Evolutionary conservation across 2,888 invertebrate species (phyloP).

Genomic region (Drosophila anceps): DNA sequence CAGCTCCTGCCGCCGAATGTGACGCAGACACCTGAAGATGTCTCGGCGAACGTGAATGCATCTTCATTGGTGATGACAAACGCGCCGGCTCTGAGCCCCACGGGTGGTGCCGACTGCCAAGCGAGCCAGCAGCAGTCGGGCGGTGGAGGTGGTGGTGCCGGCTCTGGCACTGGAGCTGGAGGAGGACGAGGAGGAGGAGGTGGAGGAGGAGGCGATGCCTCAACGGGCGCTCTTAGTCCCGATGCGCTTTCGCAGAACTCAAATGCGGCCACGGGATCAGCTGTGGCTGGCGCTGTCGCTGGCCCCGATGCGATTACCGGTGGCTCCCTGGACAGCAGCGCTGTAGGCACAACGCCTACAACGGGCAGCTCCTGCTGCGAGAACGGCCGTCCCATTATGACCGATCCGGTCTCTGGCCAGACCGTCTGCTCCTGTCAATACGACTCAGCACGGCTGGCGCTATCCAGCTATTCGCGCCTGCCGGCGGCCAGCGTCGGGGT

Average conservation of each 20-base stretch:
- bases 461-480: constrained; percentile 92
- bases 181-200: constrained; percentile 73
- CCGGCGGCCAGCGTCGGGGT: constrained; percentile 92
- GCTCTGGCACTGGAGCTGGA: constrained; percentile 85
- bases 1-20: constrained; percentile 77
- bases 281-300: constrained; percentile 38
- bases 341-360: constrained; percentile 72
- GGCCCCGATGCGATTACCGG: constrained; percentile 51
- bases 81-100: constrained; percentile 78
- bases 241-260: constrained; percentile 85
- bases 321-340: constrained; percentile 73
- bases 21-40: constrained; percentile 75
- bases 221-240: constrained; percentile 84
- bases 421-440: constrained; percentile 98
- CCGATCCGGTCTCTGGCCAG: constrained; percentile 96
- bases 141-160: constrained; percentile 83
- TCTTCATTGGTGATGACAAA: constrained; percentile 75
- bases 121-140: constrained; percentile 87
- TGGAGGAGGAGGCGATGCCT: constrained; percentile 79
- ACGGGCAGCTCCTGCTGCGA: constrained; percentile 91
- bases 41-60: constrained; percentile 66
- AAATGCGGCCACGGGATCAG: constrained; percentile 78
- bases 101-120: constrained; percentile 86
- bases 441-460: constrained; percentile 94
- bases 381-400: constrained; percentile 95